Percentiles rank a stretch among this genome's conserved stretches.
These are phyloP conservation scores for Linepithema humile DNA, from an alignment of 1,140 invertebrate genomes.

Conservation along the genomic window DNA sequence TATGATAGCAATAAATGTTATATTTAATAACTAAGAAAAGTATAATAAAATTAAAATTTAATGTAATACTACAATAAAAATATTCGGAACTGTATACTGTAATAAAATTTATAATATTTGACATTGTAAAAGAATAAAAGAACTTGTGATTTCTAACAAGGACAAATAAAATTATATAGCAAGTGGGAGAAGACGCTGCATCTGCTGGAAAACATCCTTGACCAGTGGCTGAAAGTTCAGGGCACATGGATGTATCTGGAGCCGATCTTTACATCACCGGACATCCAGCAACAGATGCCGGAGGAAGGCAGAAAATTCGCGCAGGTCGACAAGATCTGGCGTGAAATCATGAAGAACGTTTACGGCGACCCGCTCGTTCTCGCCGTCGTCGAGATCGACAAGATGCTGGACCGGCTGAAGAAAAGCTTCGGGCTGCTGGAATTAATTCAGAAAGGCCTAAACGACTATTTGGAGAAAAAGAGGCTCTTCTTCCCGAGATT, in stretches of 20 bases:
- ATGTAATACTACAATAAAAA: too few relatives aligned
- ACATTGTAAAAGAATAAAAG: background rate
- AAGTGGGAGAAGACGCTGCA: conserved; percentile 91
- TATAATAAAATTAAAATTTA: too few relatives aligned
- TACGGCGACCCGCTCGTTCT: conserved; percentile 91
- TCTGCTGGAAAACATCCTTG: conserved; percentile 94
- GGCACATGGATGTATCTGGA: conserved; percentile 98
- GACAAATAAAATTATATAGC: conserved; percentile 76
- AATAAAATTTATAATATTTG: background rate
- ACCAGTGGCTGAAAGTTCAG: conserved; percentile 98
- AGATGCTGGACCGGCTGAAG: conserved; percentile 95
- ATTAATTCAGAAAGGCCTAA: conserved; percentile 96
- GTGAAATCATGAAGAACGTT: conserved; percentile 96
- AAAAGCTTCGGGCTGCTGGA: conserved; percentile 94
- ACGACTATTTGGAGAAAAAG: conserved; percentile 98
- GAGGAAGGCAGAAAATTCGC: conserved; percentile 93
- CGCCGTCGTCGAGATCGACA: conserved; percentile 94
- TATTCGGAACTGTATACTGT: too few relatives aligned
- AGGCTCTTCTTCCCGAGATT: conserved; percentile 97
- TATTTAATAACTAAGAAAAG: too few relatives aligned
- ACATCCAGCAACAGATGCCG: conserved; percentile 98
- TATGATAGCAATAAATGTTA: too few relatives aligned
- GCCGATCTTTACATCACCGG: conserved; percentile 98
- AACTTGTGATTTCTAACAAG: background rate
- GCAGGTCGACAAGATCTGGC: conserved; percentile 96